Evolutionary conservation across 1,140 invertebrate genomes (phyloP), one percentile per base, ranked within the genome.

Genomic region (Drosophila mauritiana): DNA sequence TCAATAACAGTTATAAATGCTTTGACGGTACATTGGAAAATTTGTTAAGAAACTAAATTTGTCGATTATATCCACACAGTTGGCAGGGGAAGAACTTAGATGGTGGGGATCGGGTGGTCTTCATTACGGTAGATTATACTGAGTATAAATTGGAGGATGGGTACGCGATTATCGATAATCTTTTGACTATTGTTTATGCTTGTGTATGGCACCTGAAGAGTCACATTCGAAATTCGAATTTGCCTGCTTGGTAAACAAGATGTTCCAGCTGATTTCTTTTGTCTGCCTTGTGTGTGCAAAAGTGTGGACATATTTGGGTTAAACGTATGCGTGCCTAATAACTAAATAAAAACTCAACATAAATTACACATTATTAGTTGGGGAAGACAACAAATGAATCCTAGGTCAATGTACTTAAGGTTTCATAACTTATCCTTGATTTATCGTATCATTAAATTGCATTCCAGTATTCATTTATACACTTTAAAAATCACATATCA

Each of bases 1-100:
- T 80, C 67, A 85, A 85, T 89, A 90, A 89, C 80, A 90, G 90
- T 81, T 78, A 90, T 89, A 89, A 89, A 89, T 89, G 85, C 85
- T 90, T 90, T 85, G 78, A 85, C 85, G 85, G 85, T 89, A 89
- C 85, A 89, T 84, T 83, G 80, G 84, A 88, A 88, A 89, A 75
- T 76, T 80, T 61, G 52, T 75, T 84, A 83, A 73, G 67, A 82
- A 83, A 86, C 75, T 88, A 86, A 86, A 67, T 68, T 88, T 74
- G 67, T 72, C 54, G 42, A 37, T 73, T 51, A 58, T 39, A 63
- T 78, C 74, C 75, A 78, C 73, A 78, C 65, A 63, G n/a, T 63
- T 52, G 68, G 22, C 57, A 25, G 22, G 20, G 27, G 27, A 36
- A 34, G n/a, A 51, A 51, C 25, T n/a, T 36, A 31, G 46, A 13